Percentiles rank a stretch among this genome's conserved stretches.
Conservation (phyloP, 2,888 invertebrate species). For the Scaptomyza reducta region DNA sequence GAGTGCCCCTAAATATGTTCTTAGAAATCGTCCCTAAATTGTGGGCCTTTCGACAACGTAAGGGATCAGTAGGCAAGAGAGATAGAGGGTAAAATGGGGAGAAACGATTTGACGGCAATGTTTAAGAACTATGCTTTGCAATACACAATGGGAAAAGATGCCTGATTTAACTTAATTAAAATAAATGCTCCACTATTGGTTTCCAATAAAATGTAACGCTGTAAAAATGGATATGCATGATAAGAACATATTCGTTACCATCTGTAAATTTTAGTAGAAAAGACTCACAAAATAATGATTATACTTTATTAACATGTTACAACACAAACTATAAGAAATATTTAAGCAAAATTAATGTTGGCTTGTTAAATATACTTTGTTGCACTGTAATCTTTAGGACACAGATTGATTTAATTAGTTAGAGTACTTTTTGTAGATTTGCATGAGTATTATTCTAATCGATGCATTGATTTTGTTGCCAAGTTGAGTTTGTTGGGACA, state of each 20-base stretch:
- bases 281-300: too few relatives aligned
- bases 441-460: conserved; percentile 18
- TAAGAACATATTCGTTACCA: too few relatives aligned
- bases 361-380: neutral
- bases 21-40: conserved; percentile 21
- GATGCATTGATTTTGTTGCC: conserved; percentile 48
- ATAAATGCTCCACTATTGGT: too few relatives aligned
- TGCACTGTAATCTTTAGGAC: neutral
- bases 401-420: conserved; percentile 19
- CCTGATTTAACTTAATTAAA: too few relatives aligned
- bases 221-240: too few relatives aligned
- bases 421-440: conserved; percentile 14
- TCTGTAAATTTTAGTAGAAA: too few relatives aligned
- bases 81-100: neutral
- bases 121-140: too few relatives aligned
- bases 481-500: conserved; percentile 15
- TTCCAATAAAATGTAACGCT: too few relatives aligned
- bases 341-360: neutral
- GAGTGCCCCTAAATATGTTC: conserved; percentile 11
- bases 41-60: neutral
- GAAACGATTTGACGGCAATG: too few relatives aligned
- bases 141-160: too few relatives aligned
- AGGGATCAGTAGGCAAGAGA: neutral
- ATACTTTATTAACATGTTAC: too few relatives aligned
- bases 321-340: neutral